These are phyloP conservation scores for Drosophila quadrilineata DNA, from an alignment of 1,140 invertebrate species.

Conservation along the genomic window DNA sequence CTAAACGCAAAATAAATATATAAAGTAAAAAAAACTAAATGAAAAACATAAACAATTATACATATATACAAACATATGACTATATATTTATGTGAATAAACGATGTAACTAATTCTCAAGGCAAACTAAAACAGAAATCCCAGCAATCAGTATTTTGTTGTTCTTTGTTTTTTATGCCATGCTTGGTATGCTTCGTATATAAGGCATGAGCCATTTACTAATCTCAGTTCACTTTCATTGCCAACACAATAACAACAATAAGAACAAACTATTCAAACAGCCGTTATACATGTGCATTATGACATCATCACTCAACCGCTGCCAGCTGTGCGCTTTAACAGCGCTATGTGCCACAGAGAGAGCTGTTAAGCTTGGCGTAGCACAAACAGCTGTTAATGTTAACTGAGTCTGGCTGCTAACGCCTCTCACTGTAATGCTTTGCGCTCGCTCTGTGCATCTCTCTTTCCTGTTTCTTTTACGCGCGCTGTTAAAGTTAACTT, in stretches of 20 bases:
- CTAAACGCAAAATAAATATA: no score
- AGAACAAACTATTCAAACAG: no score
- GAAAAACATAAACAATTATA: constrained; percentile 45
- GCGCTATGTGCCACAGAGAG: constrained; percentile 15
- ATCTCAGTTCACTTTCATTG: constrained; percentile 32
- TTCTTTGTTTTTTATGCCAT: neutral
- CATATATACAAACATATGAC: no score
- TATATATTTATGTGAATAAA: constrained; percentile 79
- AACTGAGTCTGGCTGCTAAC: no score
- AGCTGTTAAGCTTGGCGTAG: constrained; percentile 2
- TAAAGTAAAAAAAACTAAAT: constrained; percentile 26
- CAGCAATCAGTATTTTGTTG: neutral
- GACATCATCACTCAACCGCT: constrained; percentile 27
- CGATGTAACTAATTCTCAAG: constrained; percentile 79
- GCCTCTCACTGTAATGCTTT: neutral
- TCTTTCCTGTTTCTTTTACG: neutral
- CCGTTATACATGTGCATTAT: constrained; percentile 38
- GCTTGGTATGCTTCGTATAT: constrained; percentile 31
- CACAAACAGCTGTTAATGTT: neutral
- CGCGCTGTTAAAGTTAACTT: constrained; percentile 37
- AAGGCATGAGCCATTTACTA: constrained; percentile 30
- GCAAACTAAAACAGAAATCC: constrained; percentile 42
- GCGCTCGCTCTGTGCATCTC: neutral
- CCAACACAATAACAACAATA: constrained; percentile 9
- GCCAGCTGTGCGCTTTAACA: constrained; percentile 24